phyloP scores from a whole-genome alignment of 2,797 vertebrate genomes.

The Brachyrhaphis roseni region DNA sequence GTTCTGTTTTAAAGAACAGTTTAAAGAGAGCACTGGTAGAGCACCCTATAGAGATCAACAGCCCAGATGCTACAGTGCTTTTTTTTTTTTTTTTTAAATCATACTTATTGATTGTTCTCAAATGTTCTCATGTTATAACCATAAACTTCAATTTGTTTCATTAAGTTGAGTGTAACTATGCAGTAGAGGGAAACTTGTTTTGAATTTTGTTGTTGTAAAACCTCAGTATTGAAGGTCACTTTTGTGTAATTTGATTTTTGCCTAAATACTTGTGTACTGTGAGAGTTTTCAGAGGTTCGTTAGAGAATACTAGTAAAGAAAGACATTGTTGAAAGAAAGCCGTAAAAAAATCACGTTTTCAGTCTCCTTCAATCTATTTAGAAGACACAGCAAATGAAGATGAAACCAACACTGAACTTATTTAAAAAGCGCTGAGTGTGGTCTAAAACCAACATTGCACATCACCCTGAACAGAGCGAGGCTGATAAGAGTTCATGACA shows the following conservation, averaged over 20 bases:
- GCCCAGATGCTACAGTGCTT: neutral
- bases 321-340: neutral
- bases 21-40: conserved; percentile 15
- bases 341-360: neutral
- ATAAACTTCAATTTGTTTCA: neutral
- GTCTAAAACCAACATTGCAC: neutral
- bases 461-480: neutral
- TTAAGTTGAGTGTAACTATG: neutral
- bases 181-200: neutral
- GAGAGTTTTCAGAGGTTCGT: neutral
- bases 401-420: neutral
- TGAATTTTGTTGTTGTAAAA: neutral
- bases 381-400: neutral
- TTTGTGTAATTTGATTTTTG: neutral
- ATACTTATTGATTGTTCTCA: too few species aligned
- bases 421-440: neutral
- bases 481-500: neutral
- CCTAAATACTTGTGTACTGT: neutral
- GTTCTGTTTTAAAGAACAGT: conserved; percentile 59
- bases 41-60: neutral
- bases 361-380: neutral
- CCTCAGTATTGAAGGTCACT: neutral
- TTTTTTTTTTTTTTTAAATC: too few species aligned
- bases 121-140: neutral
- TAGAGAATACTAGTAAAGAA: neutral